Percentiles rank a stretch among this genome's conserved stretches.
Conservation (phyloP, 2,888 invertebrate species). For the Arge pagana region DNA sequence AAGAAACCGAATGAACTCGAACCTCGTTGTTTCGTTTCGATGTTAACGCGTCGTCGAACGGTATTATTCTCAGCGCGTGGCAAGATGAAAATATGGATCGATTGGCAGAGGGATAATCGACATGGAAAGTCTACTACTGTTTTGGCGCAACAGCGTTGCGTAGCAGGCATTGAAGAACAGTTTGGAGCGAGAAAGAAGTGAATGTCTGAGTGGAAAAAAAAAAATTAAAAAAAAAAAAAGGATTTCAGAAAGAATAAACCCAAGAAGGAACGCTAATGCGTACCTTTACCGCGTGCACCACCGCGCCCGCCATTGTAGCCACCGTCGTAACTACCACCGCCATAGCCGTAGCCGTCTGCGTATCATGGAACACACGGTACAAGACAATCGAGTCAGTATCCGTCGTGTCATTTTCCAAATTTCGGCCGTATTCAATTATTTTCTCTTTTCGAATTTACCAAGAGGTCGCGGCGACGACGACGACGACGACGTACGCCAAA, state of each 20-base stretch:
- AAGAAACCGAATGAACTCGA: too few species aligned
- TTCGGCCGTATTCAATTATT: too few species aligned
- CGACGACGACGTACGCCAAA: too few species aligned
- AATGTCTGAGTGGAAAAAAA: conserved; percentile 12
- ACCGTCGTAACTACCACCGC: conserved; percentile 87
- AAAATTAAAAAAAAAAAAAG: conserved; percentile 34
- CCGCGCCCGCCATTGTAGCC: conserved; percentile 85
- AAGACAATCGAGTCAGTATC: conserved; percentile 49
- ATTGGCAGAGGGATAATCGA: too few species aligned
- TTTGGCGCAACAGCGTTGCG: too few species aligned
- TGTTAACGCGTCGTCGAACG: too few species aligned
- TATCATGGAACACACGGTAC: conserved; percentile 57
- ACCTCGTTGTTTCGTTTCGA: too few species aligned
- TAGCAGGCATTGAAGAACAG: conserved; percentile 15
- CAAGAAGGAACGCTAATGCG: conserved; percentile 59
- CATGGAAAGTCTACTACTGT: conserved; percentile 6
- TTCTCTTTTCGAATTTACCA: not conserved
- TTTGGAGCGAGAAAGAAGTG: conserved; percentile 7
- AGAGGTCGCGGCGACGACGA: too few species aligned
- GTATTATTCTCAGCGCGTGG: too few species aligned
- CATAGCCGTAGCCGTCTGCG: conserved; percentile 77
- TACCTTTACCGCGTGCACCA: conserved; percentile 88
- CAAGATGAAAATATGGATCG: too few species aligned
- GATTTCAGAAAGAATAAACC: conserved; percentile 23
- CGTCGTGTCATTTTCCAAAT: conserved; percentile 26